Percentiles rank a stretch among this genome's conserved stretches.
Evolutionary conservation across 2,113 vertebrate species (phyloP).

Genomic region (Anhinga rufa): DNA sequence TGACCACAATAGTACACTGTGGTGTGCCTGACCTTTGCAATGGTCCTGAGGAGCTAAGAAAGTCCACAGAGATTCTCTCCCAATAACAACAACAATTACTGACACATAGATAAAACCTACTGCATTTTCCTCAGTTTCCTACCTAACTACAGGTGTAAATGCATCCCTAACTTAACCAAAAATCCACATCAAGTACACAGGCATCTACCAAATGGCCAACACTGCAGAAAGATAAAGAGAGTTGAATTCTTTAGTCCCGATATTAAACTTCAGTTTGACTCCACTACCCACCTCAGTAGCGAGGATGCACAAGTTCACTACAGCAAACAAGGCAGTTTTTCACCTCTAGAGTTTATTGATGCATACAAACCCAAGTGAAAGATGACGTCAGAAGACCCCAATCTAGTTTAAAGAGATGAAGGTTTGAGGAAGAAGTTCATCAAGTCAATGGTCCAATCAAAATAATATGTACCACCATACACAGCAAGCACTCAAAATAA

Average conservation of each 20-base stretch:
- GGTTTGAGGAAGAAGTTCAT: neutral
- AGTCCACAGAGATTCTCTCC: neutral
- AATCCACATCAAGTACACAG: neutral
- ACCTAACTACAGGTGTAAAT: neutral
- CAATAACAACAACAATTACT: neutral
- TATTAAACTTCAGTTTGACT: neutral
- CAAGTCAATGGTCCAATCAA: neutral
- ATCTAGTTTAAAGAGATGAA: neutral
- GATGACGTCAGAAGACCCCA: neutral
- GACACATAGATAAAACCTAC: neutral
- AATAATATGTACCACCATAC: neutral
- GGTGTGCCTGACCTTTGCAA: neutral
- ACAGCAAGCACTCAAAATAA: neutral
- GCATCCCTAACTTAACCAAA: neutral
- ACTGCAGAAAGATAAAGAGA: neutral
- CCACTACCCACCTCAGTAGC: neutral
- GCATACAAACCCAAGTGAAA: neutral
- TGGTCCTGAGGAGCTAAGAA: neutral
- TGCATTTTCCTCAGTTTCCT: neutral
- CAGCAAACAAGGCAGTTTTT: neutral
- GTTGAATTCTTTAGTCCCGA: neutral
- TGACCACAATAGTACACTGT: fast-evolving
- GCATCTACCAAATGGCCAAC: neutral
- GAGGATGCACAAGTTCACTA: neutral
- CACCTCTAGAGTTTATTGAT: neutral